Evolutionary conservation across 1,140 invertebrate species (phyloP), one percentile per base, ranked within the genome.

Genomic region (Psilanteris sp.): DNA sequence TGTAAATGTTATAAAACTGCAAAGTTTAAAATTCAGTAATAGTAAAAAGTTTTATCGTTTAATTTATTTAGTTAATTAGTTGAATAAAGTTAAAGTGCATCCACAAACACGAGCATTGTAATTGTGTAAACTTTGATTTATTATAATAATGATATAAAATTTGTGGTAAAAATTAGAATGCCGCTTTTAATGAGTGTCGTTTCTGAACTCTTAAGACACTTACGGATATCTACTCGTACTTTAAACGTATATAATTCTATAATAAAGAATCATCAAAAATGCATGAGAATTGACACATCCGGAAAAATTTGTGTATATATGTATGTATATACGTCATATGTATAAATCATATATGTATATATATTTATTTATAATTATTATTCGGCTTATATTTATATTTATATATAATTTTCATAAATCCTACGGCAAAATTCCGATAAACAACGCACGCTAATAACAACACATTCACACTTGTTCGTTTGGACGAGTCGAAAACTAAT

Each of bases 321-420:
- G 59, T 16, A 57, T 68, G 57, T 64, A 62, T 75, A 68, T 64
- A 64, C 48, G 46, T 32, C 48, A 55, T 66, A 64, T 76, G 70
- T 76, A 81, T 68, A 75, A 78, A 72, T 59, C 50, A 64, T 76
- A 66, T 75, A 62, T 75, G 54, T 64, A 48, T 62, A 39, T 66
- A 37, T 70, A 52, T 77, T 61, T 43, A 48, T 66, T 64, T 61
- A 37, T 34, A 39, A 46, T 71, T 44, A 43, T 52, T 71, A 61
- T 78, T 76, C 50, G n/a, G 43, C 50, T 64, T 72, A 73, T 73
- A 67, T 70, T 34, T 61, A 39, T 61, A 71, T 71, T 32, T 44
- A 72, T 77, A 73, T 77, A 76, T 77, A 39, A 48, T 64, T 79
- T 70, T 70, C 37, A 66, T 77, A 66, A 77, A 59, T 70, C 52